These are phyloP conservation scores for Byasa hedistus DNA, from an alignment of 2,888 invertebrate genomes.

Conservation along the genomic window DNA sequence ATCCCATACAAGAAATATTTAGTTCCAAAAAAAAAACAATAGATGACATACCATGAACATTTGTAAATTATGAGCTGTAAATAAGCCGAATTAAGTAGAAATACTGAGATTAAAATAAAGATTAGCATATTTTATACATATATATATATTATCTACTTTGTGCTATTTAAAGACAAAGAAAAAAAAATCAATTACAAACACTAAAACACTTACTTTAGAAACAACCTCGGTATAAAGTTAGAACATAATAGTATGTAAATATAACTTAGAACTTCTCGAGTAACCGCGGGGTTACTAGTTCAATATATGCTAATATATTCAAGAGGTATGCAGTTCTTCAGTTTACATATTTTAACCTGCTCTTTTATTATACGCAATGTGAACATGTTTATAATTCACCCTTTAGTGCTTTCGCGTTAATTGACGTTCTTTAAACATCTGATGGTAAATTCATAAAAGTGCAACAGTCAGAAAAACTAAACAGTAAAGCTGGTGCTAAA, in stretches of 20 bases:
- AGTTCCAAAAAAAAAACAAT: no score
- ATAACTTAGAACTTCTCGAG: conserved; percentile 14
- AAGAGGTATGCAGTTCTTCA: conserved; percentile 29
- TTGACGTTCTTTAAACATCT: conserved; percentile 15
- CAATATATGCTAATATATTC: conserved; percentile 26
- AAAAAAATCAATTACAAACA: background rate
- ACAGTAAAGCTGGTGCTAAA: no score
- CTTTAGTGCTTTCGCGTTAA: conserved; percentile 22
- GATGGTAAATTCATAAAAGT: background rate
- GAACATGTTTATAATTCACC: conserved; percentile 17
- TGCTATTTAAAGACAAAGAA: no score
- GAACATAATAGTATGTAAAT: conserved; percentile 2
- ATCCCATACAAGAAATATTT: no score
- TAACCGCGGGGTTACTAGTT: conserved; percentile 22
- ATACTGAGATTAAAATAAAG: no score
- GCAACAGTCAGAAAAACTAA: no score
- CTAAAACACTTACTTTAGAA: background rate
- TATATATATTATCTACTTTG: no score
- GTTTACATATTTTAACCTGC: conserved; percentile 27
- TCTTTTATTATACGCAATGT: conserved; percentile 25
- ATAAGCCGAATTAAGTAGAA: no score
- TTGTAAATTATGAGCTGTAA: no score
- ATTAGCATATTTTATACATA: no score
- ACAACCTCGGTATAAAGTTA: background rate
- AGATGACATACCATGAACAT: no score